phyloP scores from a whole-genome alignment of 2,888 invertebrate genomes.

The Folsomia manolachei region DNA sequence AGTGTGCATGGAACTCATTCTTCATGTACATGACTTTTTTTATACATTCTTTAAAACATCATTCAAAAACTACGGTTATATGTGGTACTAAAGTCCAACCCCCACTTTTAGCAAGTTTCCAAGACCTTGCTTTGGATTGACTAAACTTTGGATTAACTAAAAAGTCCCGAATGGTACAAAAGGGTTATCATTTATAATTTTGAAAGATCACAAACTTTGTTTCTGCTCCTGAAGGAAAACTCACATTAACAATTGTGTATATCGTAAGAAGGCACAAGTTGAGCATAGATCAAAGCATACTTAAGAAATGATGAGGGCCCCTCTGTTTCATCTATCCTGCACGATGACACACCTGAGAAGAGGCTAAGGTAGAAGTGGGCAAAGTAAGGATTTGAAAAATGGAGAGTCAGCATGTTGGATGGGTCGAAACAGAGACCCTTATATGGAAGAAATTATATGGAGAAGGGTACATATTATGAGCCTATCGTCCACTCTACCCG shows the following conservation, averaged over 20 bases:
- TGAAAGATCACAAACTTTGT: neutral
- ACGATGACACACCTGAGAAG: too few relatives aligned
- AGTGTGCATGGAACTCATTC: too few relatives aligned
- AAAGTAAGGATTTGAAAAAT: too few relatives aligned
- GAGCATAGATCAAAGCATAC: slow-evolving; percentile 1
- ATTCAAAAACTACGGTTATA: too few relatives aligned
- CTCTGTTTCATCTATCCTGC: too few relatives aligned
- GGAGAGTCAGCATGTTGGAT: too few relatives aligned
- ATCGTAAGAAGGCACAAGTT: neutral
- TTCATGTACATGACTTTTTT: neutral
- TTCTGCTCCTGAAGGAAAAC: neutral
- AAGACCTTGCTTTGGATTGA: neutral
- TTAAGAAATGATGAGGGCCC: neutral
- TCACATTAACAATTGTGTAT: neutral
- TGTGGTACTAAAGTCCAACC: too few relatives aligned
- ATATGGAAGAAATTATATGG: too few relatives aligned
- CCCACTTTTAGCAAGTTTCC: neutral
- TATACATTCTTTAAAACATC: neutral
- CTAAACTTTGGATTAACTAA: neutral
- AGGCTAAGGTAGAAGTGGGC: too few relatives aligned
- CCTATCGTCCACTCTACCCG: neutral
- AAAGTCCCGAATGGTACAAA: neutral
- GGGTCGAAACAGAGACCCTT: too few relatives aligned
- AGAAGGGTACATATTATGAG: too few relatives aligned
- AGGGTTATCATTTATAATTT: neutral